Percentiles rank a stretch among this genome's conserved stretches.
Evolutionary conservation across 1,140 invertebrate species (phyloP).

Genomic region (Euschistus heros): DNA sequence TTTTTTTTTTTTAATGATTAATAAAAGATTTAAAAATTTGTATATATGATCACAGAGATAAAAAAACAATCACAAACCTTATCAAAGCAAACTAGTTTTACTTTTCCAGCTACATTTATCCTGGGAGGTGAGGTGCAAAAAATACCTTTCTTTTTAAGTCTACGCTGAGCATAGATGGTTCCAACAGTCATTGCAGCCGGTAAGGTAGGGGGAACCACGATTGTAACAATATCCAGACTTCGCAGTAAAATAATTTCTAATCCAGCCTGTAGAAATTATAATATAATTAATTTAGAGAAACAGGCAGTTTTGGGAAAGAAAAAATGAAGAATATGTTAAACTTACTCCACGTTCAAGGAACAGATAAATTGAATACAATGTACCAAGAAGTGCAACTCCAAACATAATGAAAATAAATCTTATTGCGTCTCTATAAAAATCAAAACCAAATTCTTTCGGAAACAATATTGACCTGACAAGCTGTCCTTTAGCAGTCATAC

Average conservation of each 20-base stretch:
- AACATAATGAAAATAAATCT: conserved; percentile 57
- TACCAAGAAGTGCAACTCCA: conserved; percentile 42
- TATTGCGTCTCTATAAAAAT: conserved; percentile 80
- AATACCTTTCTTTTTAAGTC: conserved; percentile 65
- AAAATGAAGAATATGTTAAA: conserved; percentile 24
- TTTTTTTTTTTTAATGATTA: not conserved
- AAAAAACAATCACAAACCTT: conserved; percentile 49
- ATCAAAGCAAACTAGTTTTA: conserved; percentile 89
- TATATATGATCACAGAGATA: not conserved
- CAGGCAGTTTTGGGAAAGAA: not conserved
- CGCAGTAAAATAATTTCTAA: conserved; percentile 42
- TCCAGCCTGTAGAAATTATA: conserved; percentile 31
- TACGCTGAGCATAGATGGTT: conserved; percentile 64
- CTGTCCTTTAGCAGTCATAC: conserved; percentile 77
- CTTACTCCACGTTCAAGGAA: conserved; percentile 43
- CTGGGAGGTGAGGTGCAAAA: conserved; percentile 81
- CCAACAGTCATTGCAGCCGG: conserved; percentile 90
- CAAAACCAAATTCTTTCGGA: conserved; percentile 78
- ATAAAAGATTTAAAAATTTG: not conserved
- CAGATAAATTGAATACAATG: conserved; percentile 44
- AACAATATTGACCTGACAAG: conserved; percentile 83
- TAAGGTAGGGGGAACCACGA: conserved; percentile 84
- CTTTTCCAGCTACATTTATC: conserved; percentile 77
- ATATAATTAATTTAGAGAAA: not conserved
- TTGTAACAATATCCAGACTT: conserved; percentile 82